Evolutionary conservation across 1,140 invertebrate genomes (phyloP), one percentile per base, ranked within the genome.

Genomic region (Leptopilina boulardi): DNA sequence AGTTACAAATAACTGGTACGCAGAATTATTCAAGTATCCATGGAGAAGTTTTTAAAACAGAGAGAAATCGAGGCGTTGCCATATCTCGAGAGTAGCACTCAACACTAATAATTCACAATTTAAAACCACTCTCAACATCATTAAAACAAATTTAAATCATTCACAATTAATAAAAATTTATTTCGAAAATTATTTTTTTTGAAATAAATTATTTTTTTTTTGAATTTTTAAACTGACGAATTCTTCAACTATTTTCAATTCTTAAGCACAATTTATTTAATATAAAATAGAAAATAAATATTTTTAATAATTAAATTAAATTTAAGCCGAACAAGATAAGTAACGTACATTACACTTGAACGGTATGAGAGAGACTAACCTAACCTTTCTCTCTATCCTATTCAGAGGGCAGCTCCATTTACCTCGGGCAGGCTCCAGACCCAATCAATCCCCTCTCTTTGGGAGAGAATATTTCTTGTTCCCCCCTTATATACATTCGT

Each of bases 361-460:
- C 84, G 88, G 79, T 85, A 86, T 73, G 81, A 84, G 86, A 87
- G 83, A 79, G 84, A 91, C 88, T 90, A 85, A 86, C 82, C 81
- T 81, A 75, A 87, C 84, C 83, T 89, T 88, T 80, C 59, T 59
- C 41, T 44, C 71, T 73, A 79, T 59, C 56, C 85, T 88, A 82
- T 66, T 38, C 76, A 85, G 90, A 80, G 86, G 87, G 89, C 89
- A 84, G 83, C 85, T 84, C 77, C 73, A 56, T 79, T 75, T 56
- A 74, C 77, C 71, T 38, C 66, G 71, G 47, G 81, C 73, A 73
- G 47, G 81, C 73, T 80, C 76, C 77, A 30, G 18, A n/a, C 26
- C 26, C 21, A 34, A 30, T 75, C 77, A 41, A 34, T 18, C 34
- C 77, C 81, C 23, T 42, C 34, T 11, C 21, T 9, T 41, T 26